These are phyloP conservation scores for Passer domesticus DNA, from an alignment of 2,113 vertebrate species.

Conservation along the genomic window DNA sequence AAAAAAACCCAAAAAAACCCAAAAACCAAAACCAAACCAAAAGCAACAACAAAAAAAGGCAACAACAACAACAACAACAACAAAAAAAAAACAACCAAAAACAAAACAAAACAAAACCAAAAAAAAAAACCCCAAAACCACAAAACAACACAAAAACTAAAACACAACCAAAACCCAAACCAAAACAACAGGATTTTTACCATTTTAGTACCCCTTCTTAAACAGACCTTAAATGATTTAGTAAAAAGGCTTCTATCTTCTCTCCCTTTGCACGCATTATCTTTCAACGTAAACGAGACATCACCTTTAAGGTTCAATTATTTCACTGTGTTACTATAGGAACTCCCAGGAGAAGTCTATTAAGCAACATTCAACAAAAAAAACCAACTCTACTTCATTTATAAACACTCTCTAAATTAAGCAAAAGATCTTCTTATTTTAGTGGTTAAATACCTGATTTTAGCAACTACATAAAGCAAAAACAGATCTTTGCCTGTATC, in stretches of 20 bases:
- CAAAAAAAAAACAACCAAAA: too few relatives aligned
- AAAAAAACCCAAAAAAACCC: too few relatives aligned
- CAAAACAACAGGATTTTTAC: background rate
- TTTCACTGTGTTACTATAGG: constrained; percentile 11
- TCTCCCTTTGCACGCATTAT: background rate
- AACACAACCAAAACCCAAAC: too few relatives aligned
- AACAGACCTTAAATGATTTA: background rate
- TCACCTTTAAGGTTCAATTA: constrained; percentile 17
- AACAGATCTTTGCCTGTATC: background rate
- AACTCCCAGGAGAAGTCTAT: background rate
- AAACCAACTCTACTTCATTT: background rate
- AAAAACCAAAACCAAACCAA: too few relatives aligned
- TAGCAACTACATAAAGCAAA: background rate
- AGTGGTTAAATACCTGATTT: background rate
- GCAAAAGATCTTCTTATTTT: background rate
- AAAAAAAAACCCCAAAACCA: too few relatives aligned
- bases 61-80: too few relatives aligned
- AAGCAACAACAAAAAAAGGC: too few relatives aligned
- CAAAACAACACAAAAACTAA: too few relatives aligned
- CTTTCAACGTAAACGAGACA: background rate
- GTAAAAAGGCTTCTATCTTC: background rate
- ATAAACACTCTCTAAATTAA: constrained; percentile 4
- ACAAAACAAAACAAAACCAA: too few relatives aligned
- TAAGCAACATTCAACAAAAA: background rate
- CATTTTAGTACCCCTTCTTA: background rate